phyloP scores from a whole-genome alignment of 1,140 invertebrate species.

The Gerris buenoi region DNA sequence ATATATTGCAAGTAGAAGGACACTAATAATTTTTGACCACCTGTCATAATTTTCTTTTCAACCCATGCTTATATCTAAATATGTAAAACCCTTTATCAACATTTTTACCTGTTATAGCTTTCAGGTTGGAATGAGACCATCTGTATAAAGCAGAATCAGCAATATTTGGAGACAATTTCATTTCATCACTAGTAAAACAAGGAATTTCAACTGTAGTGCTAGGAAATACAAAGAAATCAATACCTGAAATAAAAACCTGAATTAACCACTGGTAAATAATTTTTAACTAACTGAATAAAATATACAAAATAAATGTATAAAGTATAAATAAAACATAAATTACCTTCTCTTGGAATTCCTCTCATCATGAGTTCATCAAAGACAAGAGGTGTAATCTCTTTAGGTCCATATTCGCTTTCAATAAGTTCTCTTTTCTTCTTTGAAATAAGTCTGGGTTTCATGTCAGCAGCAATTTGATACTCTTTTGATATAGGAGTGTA shows the following conservation, averaged over 20 bases:
- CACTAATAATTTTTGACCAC: too few relatives aligned
- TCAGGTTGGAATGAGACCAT: slow-evolving; percentile 3
- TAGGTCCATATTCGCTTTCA: slow-evolving; percentile 5
- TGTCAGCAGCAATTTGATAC: slow-evolving; percentile 3
- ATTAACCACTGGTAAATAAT: not conserved
- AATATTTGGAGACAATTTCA: slow-evolving; percentile 5
- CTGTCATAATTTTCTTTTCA: too few relatives aligned
- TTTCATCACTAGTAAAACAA: slow-evolving; percentile 4
- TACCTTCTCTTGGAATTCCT: slow-evolving; percentile 6
- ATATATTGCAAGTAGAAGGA: too few relatives aligned
- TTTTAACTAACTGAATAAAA: too few relatives aligned
- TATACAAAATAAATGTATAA: too few relatives aligned
- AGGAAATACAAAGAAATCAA: slow-evolving; percentile 10
- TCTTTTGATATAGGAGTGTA: not conserved
- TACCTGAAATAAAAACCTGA: slow-evolving; percentile 3
- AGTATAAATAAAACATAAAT: not conserved
- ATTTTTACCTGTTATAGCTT: slow-evolving; percentile 1
- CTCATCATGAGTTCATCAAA: slow-evolving; percentile 5
- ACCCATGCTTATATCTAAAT: too few relatives aligned
- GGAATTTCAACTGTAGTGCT: slow-evolving; percentile 6
- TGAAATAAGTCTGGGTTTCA: slow-evolving; percentile 8
- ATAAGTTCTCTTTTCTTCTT: slow-evolving; percentile 9
- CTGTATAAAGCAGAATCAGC: slow-evolving; percentile 5
- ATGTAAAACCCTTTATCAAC: not conserved
- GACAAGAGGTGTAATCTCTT: slow-evolving; percentile 4